Conservation (phyloP, 1,140 invertebrate species). For the Berghia stephanieae region DNA sequence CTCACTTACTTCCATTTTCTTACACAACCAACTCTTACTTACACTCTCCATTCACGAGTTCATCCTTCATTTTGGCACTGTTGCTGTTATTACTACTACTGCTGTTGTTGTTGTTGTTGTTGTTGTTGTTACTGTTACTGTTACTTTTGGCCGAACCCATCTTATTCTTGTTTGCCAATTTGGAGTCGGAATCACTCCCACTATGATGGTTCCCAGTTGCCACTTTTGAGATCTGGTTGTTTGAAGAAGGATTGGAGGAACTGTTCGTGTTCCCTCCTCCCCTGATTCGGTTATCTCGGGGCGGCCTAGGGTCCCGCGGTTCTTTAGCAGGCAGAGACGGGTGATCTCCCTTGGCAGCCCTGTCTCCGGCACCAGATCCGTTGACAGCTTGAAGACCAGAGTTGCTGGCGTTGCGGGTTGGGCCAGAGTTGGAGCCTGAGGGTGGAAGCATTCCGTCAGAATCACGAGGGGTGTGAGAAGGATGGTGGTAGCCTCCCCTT, state of each 20-base stretch:
- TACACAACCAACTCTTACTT: too few relatives aligned
- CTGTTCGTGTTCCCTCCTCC: conserved; percentile 45
- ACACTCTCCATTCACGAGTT: conserved; percentile 58
- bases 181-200: conserved; percentile 55
- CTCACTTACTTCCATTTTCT: too few relatives aligned
- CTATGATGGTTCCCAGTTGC: conserved; percentile 43
- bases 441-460: conserved; percentile 20
- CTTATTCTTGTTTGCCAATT: conserved; percentile 42
- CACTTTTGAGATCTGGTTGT: background rate
- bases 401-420: conserved; percentile 13
- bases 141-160: too few relatives aligned
- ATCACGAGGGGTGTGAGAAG: conserved; percentile 11
- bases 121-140: too few relatives aligned
- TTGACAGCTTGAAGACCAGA: conserved; percentile 28
- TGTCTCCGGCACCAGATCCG: conserved; percentile 32
- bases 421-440: conserved; percentile 16
- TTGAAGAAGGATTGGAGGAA: background rate
- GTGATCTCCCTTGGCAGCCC: conserved; percentile 23
- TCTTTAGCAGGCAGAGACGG: conserved; percentile 28
- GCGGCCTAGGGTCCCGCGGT: conserved; percentile 18
- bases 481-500: conserved; percentile 17
- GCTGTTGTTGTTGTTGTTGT: too few relatives aligned
- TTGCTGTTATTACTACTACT: too few relatives aligned
- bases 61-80: conserved; percentile 42
- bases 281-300: conserved; percentile 8